Base-by-base conservation (phyloP, 2,797 vertebrate genomes). In the Coregonus suidteri region DNA sequence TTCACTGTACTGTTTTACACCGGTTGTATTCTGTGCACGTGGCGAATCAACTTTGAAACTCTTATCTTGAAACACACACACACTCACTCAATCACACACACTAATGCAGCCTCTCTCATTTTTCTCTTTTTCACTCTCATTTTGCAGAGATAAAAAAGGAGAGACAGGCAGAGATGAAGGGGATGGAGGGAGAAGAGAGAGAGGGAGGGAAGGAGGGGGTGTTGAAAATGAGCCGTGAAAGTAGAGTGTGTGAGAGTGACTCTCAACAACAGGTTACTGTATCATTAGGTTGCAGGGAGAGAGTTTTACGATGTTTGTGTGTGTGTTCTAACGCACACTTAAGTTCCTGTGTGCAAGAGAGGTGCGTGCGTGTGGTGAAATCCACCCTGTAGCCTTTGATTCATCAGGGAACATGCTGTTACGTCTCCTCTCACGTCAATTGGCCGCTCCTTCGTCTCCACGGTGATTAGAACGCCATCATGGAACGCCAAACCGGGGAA, bases 141-240 rank as follows among this genome's bases (percentile, higher is more conserved):
- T 47, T 47, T 47, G 41, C 41, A 47, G 41, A 35, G 65, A 34
- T 13, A 18, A 30, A 31, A 30, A 34, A 16, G 37, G 68, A 70
- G 34, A 13, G 34, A 37, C 6, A 47, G 37, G 9, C 6, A 7
- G 35, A n/a, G 20, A 30, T 4, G 9, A 41, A 41, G 41, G 41
- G 41, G 6, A 5, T 2, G 7, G 41, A 41, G 41, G 37, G 1
- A 41, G 37, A 41, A 9, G 7, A 41, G 37, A 41, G 37, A 1
- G 37, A 41, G 6, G 37, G 37, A 41, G 1, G 37, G 6, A 41
- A 6, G 6, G 37, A 74, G 80, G 35, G 73, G 31, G 69, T 56
- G 56, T 70, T 81, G 80, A 84, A 85, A 87, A 79, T 79, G 74
- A 86, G 79, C 82, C 52, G 59, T 81, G 79, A 84, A 85, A 87